Evolutionary conservation across 2,888 invertebrate genomes (phyloP), one percentile per base, ranked within the genome.

Genomic region (Parnassius orleans): DNA sequence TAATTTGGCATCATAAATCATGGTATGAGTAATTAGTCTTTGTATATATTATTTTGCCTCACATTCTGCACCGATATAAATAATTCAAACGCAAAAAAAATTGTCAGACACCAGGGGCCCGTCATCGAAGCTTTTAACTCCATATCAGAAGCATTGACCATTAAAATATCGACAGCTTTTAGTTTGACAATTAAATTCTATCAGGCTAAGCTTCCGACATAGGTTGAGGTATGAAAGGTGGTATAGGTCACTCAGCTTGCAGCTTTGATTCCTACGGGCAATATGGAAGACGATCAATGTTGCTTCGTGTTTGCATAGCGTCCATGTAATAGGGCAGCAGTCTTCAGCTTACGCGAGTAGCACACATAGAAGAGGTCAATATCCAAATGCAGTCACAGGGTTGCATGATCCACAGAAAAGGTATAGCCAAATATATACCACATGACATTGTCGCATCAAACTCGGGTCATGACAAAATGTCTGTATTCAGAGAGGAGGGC

Each of bases 371-470:
- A 63, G 66, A 74, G 79, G 77, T 76, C 72, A 71, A 77, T 77
- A 74, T 81, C 76, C 74, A 81, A 84, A 82, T 83, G 74, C 87
- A 87, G 89, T 87, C 90, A 89, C 90, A 86, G 54, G 46, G 56
- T 56, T 78, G 81, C 81, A 83, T 80, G 80, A 66, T 66, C 69
- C 79, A 74, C 75, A 68, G 72, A 72, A 24, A 46, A 24, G 46
- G 15, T n/a, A 9, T 48, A 60, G 48, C 33, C 7, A 33, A 33
- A 33, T 33, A 33, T 33, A 15, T 15, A 24, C 24, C 55, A 42
- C 48, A 33, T 69, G 69, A 68, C 64, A 68, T 66, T 69, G 68
- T 64, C 70, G 70, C 70, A 67, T 72, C 72, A 68, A 64, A 65
- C 63, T 61, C 68, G 68, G 67, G 67, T 61, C 52, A 52, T 68